Evolutionary conservation across 2,888 invertebrate genomes (phyloP), one percentile per base, ranked within the genome.

Genomic region (Sarcophaga carnaria): DNA sequence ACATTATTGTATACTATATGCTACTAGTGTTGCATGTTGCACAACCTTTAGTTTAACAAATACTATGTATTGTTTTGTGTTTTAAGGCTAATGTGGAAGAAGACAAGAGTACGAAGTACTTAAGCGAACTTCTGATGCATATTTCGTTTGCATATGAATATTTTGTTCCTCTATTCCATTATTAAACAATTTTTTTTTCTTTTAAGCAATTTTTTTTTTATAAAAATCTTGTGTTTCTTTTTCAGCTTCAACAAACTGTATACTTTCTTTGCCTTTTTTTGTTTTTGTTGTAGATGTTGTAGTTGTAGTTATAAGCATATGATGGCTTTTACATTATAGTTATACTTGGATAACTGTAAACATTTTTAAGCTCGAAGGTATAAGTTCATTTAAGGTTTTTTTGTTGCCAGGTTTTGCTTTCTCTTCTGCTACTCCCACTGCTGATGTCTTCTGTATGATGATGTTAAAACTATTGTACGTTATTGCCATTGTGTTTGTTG

Each of bases 61-160:
- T 75, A 72, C 5, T 59, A 11, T 77, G 63, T 64, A 85, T 66
- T 80, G 76, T 80, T 80, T 71, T 79, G 71, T 74, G 78, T 78
- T 86, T 76, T 54, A 59, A 70, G 62, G 79, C 82, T 63, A 64
- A 70, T 20, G 27, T 45, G 17, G 8, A 25, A 66, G 25, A 22
- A 11, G 8, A 62, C 49, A 66, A n/a, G 25, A 71, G 20, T 45
- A 76, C 75, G 82, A 75, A 71, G 47, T 80, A 84, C 71, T 80
- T 72, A 75, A 60, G 49, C 66, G 66, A 70, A 70, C 76, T 66
- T 54, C 54, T 49, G 70, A 47, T 82, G 82, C 71, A 77, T 70
- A 63, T 76, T 62, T 81, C 62, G 81, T 63, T 76, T 49, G 81
- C 81, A 70, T 82, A 71, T 82, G 77, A 60, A 67, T 67, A 67